A percentile compares a stretch with the other conserved stretches of the same genome.
These are phyloP conservation scores for Nesoenas mayeri DNA, from an alignment of 2,113 vertebrate species.

Conservation along the genomic window DNA sequence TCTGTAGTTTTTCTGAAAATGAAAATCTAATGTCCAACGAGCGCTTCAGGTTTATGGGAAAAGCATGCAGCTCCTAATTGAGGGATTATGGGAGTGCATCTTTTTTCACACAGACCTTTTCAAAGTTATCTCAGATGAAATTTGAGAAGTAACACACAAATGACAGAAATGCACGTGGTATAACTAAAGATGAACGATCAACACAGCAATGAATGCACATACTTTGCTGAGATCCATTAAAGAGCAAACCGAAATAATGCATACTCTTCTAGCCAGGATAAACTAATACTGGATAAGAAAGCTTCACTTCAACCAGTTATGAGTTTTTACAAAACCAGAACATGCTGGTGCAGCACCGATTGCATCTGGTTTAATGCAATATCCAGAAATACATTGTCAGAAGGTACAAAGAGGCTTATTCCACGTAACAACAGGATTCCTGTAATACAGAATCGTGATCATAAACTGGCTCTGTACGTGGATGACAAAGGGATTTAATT, in stretches of 20 bases:
- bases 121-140: background rate
- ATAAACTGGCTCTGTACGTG: background rate
- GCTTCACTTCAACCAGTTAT: background rate
- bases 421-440: background rate
- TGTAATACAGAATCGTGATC: rapidly evolving
- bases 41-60: background rate
- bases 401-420: background rate
- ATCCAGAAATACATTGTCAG: background rate
- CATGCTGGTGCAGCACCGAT: background rate
- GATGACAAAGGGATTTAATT: background rate
- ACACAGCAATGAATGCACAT: background rate
- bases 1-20: background rate
- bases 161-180: background rate
- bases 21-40: rapidly evolving
- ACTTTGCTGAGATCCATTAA: background rate
- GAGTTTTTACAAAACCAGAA: background rate
- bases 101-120: background rate
- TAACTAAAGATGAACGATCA: background rate
- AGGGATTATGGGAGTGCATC: background rate
- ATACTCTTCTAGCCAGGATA: background rate
- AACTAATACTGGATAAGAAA: background rate
- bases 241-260: background rate
- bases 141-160: background rate
- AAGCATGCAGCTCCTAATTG: background rate
- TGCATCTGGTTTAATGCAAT: background rate